These are phyloP conservation scores for Dicyrtomina minuta DNA, from an alignment of 2,888 invertebrate genomes.

Conservation along the genomic window DNA sequence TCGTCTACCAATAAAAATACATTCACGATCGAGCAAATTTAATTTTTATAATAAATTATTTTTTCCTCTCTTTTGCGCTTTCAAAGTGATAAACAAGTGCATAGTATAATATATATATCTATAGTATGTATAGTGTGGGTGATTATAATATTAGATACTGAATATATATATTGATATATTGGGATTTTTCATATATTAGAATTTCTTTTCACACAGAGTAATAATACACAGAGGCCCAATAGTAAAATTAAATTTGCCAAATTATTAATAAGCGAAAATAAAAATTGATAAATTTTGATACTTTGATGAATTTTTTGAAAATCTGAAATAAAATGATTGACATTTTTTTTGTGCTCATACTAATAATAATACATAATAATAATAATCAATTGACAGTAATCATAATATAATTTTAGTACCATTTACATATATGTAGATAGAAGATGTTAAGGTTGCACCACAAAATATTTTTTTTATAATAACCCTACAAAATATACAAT, in stretches of 20 bases:
- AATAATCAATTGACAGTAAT: too few relatives aligned
- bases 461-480: too few relatives aligned
- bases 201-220: too few relatives aligned
- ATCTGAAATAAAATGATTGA: background rate
- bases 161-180: background rate
- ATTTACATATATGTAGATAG: too few relatives aligned
- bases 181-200: background rate
- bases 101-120: background rate
- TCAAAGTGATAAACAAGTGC: background rate
- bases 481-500: too few relatives aligned
- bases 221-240: background rate
- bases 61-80: conserved; percentile 24
- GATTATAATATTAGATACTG: background rate
- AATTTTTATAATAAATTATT: conserved; percentile 23
- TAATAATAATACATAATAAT: background rate
- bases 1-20: conserved; percentile 25
- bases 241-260: background rate
- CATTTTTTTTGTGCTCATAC: background rate
- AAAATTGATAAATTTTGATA: background rate
- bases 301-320: background rate
- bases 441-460: too few relatives aligned
- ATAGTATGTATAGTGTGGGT: too few relatives aligned
- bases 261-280: background rate
- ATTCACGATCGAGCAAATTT: conserved; percentile 26
- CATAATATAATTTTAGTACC: too few relatives aligned